phyloP scores from a whole-genome alignment of 2,113 vertebrate species.

The Chunga burmeisteri region DNA sequence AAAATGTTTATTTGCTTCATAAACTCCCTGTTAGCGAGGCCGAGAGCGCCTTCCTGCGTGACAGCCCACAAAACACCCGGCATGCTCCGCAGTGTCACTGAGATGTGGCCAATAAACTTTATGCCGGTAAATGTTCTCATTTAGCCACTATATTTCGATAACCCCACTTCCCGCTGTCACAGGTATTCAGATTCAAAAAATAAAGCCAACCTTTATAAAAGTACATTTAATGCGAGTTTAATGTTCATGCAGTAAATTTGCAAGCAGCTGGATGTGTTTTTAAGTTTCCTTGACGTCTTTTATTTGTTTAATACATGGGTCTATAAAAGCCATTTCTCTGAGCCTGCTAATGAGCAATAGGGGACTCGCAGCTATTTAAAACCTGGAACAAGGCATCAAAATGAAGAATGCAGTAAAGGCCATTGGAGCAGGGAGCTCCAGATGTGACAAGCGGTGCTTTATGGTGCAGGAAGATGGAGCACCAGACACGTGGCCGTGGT shows the following conservation, averaged over 20 bases:
- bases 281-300: slow-evolving; percentile 50
- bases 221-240: slow-evolving; percentile 23
- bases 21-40: not conserved
- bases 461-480: not conserved
- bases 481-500: not conserved
- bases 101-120: slow-evolving; percentile 32
- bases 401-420: slow-evolving; percentile 15
- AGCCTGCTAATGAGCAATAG: slow-evolving; percentile 36
- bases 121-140: not conserved
- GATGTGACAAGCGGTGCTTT: not conserved
- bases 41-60: not conserved
- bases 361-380: slow-evolving; percentile 35
- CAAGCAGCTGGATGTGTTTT: slow-evolving; percentile 44
- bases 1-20: not conserved
- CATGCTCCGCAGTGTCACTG: not conserved
- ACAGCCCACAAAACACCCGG: not conserved
- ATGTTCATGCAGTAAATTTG: slow-evolving; percentile 46
- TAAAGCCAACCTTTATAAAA: slow-evolving; percentile 39
- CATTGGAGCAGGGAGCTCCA: slow-evolving; percentile 20
- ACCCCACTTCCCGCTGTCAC: not conserved
- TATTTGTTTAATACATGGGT: slow-evolving; percentile 52
- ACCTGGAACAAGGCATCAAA: slow-evolving; percentile 30
- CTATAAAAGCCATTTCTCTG: slow-evolving; percentile 38
- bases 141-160: slow-evolving; percentile 31
- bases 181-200: slow-evolving; percentile 49